A percentile compares a stretch with the other conserved stretches of the same genome.
These are phyloP conservation scores for Neria commutata DNA, from an alignment of 2,888 invertebrate genomes.

Conservation along the genomic window DNA sequence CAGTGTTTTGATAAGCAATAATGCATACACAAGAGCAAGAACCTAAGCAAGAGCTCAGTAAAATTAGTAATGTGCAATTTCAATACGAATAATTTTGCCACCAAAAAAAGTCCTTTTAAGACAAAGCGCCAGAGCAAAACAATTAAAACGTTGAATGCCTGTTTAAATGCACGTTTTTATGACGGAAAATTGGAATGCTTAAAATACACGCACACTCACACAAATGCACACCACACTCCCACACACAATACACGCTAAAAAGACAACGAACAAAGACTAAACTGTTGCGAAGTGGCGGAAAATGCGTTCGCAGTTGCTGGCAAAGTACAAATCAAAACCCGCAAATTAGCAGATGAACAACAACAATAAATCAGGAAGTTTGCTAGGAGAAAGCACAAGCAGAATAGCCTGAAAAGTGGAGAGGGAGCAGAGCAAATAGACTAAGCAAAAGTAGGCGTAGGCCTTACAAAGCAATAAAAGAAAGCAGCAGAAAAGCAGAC, in stretches of 20 bases:
- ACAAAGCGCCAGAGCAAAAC: not conserved
- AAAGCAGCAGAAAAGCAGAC: no score
- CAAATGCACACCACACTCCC: no score
- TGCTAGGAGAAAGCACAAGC: not conserved
- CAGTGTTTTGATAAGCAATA: no score
- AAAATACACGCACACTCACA: no score
- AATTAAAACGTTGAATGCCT: no score
- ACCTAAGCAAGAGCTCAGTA: not conserved
- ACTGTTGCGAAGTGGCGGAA: no score
- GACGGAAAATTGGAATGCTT: no score
- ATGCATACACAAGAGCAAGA: not conserved
- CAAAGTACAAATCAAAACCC: constrained; percentile 8
- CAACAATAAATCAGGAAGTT: constrained; percentile 1
- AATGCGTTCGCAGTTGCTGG: no score
- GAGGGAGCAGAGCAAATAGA: not conserved
- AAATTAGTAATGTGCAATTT: constrained; percentile 37
- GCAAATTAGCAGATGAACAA: constrained; percentile 10
- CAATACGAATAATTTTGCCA: constrained; percentile 36
- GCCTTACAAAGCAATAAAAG: constrained; percentile 1
- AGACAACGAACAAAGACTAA: no score
- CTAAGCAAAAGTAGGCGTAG: not conserved
- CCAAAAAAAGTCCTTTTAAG: constrained; percentile 15
- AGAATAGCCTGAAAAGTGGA: not conserved
- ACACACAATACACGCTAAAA: no score
- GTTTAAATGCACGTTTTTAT: no score